phyloP scores from a whole-genome alignment of 1,140 invertebrate genomes.

The Goniozus legneri region DNA sequence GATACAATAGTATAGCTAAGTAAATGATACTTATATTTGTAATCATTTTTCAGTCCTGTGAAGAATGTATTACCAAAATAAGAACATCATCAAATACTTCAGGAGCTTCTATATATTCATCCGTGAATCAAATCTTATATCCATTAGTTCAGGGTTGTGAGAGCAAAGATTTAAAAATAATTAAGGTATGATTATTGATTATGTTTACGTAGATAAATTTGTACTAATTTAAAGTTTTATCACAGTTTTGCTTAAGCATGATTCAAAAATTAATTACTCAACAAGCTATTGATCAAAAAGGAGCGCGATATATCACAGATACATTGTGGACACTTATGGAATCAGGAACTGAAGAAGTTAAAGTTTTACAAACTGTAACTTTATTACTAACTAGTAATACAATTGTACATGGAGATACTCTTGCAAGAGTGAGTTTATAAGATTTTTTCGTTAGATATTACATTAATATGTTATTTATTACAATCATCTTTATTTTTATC shows the following conservation, averaged over 20 bases:
- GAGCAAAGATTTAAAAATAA: conserved; percentile 94
- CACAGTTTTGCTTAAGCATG: conserved; percentile 84
- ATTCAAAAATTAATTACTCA: conserved; percentile 84
- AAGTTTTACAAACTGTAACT: conserved; percentile 94
- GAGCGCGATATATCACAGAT: conserved; percentile 87
- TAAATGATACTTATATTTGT: conserved; percentile 19
- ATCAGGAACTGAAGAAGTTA: conserved; percentile 88
- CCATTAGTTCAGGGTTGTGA: conserved; percentile 98
- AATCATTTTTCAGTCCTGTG: conserved; percentile 71
- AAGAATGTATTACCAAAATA: conserved; percentile 90
- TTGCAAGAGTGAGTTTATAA: conserved; percentile 72
- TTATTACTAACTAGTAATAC: conserved; percentile 90
- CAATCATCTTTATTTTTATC: background rate
- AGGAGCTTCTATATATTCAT: conserved; percentile 77
- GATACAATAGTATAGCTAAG: background rate
- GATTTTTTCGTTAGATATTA: background rate
- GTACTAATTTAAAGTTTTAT: conserved; percentile 27
- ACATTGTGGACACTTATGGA: conserved; percentile 93
- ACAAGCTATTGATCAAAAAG: conserved; percentile 81
- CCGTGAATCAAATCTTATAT: conserved; percentile 91
- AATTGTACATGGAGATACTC: conserved; percentile 86
- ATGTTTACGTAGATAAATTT: background rate
- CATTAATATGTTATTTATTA: conserved; percentile 8
- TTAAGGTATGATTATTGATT: conserved; percentile 63
- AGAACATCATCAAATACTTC: conserved; percentile 74